Evolutionary conservation across 2,888 invertebrate genomes (phyloP), one percentile per base, ranked within the genome.

Genomic region (Tholera decimalis): DNA sequence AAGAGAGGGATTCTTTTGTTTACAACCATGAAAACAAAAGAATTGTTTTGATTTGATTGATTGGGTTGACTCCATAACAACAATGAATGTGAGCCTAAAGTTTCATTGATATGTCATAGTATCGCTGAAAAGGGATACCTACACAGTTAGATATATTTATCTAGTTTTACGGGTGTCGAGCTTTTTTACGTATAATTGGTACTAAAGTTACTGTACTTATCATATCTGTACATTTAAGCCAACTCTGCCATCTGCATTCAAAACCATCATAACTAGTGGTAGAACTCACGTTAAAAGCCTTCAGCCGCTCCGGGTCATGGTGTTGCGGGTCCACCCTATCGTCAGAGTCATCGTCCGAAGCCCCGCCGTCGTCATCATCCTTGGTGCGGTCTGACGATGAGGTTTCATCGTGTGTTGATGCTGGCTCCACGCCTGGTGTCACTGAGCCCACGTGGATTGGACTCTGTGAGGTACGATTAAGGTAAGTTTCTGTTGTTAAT

Each of bases 271-370:
- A 28, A 28, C 9, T 24, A 35, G 9, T 5, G 3, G 22, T n/a
- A n/a, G 33, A 50, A 91, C 97, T 97, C 94, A 99, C 99, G 94
- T 99, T 99, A 91, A 99, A 99, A 76, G 99, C 98, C 94, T 99
- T 99, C 78, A 99, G 97, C 90, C 99, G 96, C 94, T 99, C 99
- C 0, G 99, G 99, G 91, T 99, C 99, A 83, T 98, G 98, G 67
- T 97, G 96, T 80, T 98, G 98, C 54, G 98, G 98, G 88, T 98
- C 98, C 76, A 98, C 97, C 87, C 98, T 97, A 88, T 99, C 98
- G 89, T 99, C 98, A 60, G 97, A 98, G 89, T 99, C 98, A 89
- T 98, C 98, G 89, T 98, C 98, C 0, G 96, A 96, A 0, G 93
- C 96, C 0, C 94, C 95, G 0, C 89, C 94, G 39, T 95, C 94